These are phyloP conservation scores for Alfaro cultratus DNA, from an alignment of 2,797 vertebrate species.

Conservation along the genomic window DNA sequence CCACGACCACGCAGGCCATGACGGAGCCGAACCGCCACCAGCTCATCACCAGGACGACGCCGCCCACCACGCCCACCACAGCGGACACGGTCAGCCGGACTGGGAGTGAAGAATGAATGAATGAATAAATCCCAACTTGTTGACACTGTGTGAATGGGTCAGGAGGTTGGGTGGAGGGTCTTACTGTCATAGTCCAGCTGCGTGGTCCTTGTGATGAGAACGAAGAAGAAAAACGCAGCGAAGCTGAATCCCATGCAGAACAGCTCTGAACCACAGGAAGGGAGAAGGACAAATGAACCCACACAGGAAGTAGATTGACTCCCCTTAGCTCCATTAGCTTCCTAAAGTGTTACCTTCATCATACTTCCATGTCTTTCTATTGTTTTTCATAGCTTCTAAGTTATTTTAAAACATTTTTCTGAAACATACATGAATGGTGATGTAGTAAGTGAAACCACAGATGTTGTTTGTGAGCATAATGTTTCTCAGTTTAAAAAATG, in stretches of 20 bases:
- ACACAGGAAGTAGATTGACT: neutral
- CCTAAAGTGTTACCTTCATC: neutral
- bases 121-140: neutral
- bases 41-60: constrained; percentile 84
- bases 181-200: constrained; percentile 86
- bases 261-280: constrained; percentile 78
- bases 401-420: neutral
- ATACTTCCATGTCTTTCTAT: neutral
- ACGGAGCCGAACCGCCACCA: constrained; percentile 94
- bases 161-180: constrained; percentile 39
- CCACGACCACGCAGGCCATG: constrained; percentile 82
- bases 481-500: neutral
- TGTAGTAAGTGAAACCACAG: neutral
- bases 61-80: constrained; percentile 83
- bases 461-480: neutral
- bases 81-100: constrained; percentile 84
- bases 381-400: too few relatives aligned
- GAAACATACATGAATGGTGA: neutral
- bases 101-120: constrained; percentile 40
- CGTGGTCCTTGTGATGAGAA: constrained; percentile 85
- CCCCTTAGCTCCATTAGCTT: neutral
- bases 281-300: neutral
- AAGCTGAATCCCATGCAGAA: constrained; percentile 93
- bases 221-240: constrained; percentile 85
- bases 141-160: neutral